Evolutionary conservation across 2,888 invertebrate genomes (phyloP).

Genomic region (Cephalotes varians): DNA sequence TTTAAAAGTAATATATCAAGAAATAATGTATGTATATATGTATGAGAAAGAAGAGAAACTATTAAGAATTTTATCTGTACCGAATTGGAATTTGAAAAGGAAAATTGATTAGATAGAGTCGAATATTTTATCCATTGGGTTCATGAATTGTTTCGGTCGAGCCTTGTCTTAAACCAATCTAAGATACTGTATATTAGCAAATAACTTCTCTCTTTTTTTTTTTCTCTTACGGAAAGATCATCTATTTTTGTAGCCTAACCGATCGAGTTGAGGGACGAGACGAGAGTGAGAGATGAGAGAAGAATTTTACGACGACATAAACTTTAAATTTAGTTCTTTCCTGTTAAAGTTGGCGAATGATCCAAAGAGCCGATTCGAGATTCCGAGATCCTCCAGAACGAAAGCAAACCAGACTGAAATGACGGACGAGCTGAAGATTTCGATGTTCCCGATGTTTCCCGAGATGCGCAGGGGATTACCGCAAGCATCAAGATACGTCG

Average conservation of each 20-base stretch:
- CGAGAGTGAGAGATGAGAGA: background rate
- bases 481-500: constrained; percentile 15
- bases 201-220: background rate
- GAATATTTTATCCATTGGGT: background rate
- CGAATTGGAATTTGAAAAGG: background rate
- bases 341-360: constrained; percentile 14
- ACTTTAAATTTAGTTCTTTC: constrained; percentile 46
- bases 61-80: background rate
- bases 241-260: constrained; percentile 28
- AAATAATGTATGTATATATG: background rate
- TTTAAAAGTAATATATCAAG: background rate
- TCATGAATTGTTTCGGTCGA: background rate
- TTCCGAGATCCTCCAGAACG: background rate
- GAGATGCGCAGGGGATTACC: background rate
- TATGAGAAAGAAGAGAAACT: background rate
- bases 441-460: background rate
- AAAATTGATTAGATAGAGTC: background rate
- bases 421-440: constrained; percentile 5
- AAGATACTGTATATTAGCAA: background rate
- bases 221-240: constrained; percentile 2
- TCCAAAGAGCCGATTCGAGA: constrained; percentile 5
- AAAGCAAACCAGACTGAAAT: background rate
- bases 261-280: background rate
- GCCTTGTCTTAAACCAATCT: background rate
- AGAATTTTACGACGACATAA: constrained; percentile 35